A percentile compares a stretch with the other conserved stretches of the same genome.
Evolutionary conservation across 2,888 invertebrate species (phyloP).

Genomic region (Idaea biselata): DNA sequence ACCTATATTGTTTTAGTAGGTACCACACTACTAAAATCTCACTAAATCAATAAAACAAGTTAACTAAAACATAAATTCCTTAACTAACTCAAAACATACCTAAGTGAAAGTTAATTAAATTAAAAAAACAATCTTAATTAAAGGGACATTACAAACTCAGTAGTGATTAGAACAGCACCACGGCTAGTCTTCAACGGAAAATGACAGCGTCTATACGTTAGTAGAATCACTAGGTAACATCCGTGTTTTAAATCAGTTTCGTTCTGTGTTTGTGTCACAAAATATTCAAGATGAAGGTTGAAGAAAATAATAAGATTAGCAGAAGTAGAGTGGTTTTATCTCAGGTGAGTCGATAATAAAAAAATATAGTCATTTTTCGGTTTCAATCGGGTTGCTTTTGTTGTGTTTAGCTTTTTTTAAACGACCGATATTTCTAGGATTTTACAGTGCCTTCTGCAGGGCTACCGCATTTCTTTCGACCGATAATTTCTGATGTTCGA

Average conservation of each 20-base stretch:
- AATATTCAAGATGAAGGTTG: conserved; percentile 2
- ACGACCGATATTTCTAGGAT: too few relatives aligned
- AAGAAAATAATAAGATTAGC: conserved; percentile 11
- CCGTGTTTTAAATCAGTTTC: background rate
- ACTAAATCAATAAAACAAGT: too few relatives aligned
- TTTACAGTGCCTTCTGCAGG: too few relatives aligned
- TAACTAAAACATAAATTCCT: background rate
- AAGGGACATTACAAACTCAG: background rate
- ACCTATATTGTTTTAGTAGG: too few relatives aligned
- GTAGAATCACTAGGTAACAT: background rate
- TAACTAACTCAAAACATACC: background rate
- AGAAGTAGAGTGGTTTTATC: conserved; percentile 15
- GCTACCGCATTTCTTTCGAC: too few relatives aligned
- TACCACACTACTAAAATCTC: too few relatives aligned
- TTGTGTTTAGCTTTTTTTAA: too few relatives aligned
- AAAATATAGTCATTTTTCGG: background rate
- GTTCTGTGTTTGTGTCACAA: background rate
- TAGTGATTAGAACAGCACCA: background rate
- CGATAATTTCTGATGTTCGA: too few relatives aligned
- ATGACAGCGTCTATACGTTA: background rate
- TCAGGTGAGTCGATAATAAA: conserved; percentile 11
- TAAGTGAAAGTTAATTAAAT: background rate
- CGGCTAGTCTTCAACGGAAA: background rate
- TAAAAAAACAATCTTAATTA: background rate
- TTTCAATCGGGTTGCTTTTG: too few relatives aligned